Conservation (phyloP, 2,888 invertebrate species). For the Notocelia uddmanniana region DNA sequence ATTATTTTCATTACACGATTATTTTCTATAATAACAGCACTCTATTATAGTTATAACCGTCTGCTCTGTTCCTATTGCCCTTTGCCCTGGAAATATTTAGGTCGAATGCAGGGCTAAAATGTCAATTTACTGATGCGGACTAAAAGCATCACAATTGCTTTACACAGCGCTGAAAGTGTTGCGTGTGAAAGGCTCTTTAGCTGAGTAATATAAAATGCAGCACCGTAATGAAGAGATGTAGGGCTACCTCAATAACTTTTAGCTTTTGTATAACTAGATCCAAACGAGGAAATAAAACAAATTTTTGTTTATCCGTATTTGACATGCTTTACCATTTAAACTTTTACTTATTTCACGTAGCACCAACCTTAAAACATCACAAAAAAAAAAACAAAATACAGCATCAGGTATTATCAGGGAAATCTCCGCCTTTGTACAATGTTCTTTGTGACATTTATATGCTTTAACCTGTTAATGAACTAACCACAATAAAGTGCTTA, state of each 20-base stretch:
- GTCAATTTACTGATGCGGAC: conserved; percentile 40
- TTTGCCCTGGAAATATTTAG: conserved; percentile 25
- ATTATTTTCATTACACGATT: no score
- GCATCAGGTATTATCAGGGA: no score
- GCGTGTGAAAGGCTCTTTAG: conserved; percentile 36
- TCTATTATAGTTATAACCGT: neutral
- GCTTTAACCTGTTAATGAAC: no score
- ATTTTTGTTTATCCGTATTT: neutral
- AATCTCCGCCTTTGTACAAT: no score
- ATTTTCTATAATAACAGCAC: neutral
- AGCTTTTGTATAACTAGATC: neutral
- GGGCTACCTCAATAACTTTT: neutral
- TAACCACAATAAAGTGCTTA: no score
- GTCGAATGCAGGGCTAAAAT: conserved; percentile 32
- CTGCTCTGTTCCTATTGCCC: conserved; percentile 1
- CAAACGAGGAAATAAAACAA: no score
- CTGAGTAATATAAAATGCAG: conserved; percentile 27
- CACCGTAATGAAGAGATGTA: conserved; percentile 9
- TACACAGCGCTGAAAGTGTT: conserved; percentile 33
- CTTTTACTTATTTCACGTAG: no score
- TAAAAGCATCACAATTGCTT: conserved; percentile 45
- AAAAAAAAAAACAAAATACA: no score
- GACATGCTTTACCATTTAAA: no score
- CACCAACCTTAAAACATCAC: no score
- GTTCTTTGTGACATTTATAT: no score